Base-by-base conservation (phyloP, 2,888 invertebrate species). In the Drosophila tanythrix region DNA sequence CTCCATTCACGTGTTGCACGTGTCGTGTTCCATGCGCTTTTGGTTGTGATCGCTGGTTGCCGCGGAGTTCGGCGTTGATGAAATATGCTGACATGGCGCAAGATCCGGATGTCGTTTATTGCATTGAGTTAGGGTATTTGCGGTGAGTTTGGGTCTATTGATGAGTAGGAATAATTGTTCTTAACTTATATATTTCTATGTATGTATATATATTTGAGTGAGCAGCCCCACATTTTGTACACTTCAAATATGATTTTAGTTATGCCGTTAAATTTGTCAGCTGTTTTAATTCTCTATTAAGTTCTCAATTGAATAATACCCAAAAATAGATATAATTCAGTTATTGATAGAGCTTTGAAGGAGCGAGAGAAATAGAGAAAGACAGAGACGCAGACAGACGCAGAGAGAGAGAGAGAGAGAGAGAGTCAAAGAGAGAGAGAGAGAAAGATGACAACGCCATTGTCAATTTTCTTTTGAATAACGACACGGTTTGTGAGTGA, bases 391-490 rank as follows among this genome's bases (percentile, higher is more conserved):
- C 21, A 43, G 21, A 10, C 2, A 43, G 21, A 5, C 4, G 11
- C 0, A 40, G n/a, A n/a, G n/a, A 21, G n/a, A 38, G 18, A 18
- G 38, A 8, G 38, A 18, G 38, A 18, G 36, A 36, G 18, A 18
- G 7, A 3, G 18, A 38, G 8, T 2, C 6, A 18, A 3, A 18
- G 10, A 40, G 40, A n/a, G 2, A 46, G 15, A 29, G 15, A n/a
- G 38, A 38, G 65, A 27, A 11, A 31, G 55, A 65, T 69, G 52
- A 50, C 40, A 62, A 60, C 69, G 75, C 66, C 65, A 70, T 77
- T 56, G 77, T 60, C 79, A 79, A 77, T 77, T 77, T 77, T 79
- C 79, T 61, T 74, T 57, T 77, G 70, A 65, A 56, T 77, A 46
- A 57, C 61, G 75, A 61, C 43, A 63, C 52, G 76, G 79, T 70